A percentile compares a stretch with the other conserved stretches of the same genome.
phyloP scores from a whole-genome alignment of 2,797 vertebrate species.

The Orientallactaga sibirica region DNA sequence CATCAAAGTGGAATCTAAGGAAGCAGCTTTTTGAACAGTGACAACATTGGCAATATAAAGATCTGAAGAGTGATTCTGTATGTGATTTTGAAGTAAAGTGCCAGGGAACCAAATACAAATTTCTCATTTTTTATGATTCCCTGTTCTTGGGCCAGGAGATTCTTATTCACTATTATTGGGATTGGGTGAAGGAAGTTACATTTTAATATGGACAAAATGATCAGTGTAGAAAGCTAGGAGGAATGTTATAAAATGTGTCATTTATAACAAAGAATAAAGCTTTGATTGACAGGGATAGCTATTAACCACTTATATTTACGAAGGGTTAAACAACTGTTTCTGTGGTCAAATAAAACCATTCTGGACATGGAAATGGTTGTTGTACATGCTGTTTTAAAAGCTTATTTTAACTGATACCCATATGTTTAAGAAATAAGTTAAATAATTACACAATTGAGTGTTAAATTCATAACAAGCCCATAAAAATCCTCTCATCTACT shows the following conservation, averaged over 20 bases:
- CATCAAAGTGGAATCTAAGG: not conserved
- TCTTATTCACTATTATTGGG: not conserved
- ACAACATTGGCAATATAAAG: not conserved
- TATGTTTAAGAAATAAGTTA: not conserved
- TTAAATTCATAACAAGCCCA: not conserved
- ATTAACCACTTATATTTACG: not conserved
- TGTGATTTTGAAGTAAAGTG: not conserved
- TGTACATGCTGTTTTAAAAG: not conserved
- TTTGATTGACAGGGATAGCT: not conserved
- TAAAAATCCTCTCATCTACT: not conserved
- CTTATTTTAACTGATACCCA: constrained; percentile 5
- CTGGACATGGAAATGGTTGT: not conserved
- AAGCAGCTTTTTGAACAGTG: not conserved
- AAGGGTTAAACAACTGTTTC: not conserved
- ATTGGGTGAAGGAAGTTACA: not conserved
- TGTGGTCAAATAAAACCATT: not conserved
- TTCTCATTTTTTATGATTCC: not conserved
- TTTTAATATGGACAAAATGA: not conserved
- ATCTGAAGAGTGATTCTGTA: constrained; percentile 18
- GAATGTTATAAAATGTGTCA: not conserved
- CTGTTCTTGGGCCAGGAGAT: not conserved
- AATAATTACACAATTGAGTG: constrained; percentile 16
- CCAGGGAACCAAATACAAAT: not conserved
- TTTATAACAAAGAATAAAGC: not conserved
- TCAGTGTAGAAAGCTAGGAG: not conserved